These are phyloP conservation scores for Lacanobia oleracea DNA, from an alignment of 2,888 invertebrate species.

Conservation along the genomic window DNA sequence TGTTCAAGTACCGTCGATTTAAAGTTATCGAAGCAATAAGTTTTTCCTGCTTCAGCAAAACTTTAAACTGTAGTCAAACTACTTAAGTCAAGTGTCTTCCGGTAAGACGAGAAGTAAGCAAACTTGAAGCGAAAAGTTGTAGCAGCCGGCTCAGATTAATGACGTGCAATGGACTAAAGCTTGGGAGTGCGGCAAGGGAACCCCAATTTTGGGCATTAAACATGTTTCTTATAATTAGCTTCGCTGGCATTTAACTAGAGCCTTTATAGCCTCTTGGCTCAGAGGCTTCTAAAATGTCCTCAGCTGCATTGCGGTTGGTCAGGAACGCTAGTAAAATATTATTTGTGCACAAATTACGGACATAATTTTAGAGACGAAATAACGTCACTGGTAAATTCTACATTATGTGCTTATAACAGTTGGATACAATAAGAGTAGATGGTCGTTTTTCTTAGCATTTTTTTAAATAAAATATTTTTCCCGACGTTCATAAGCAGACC, in stretches of 20 bases:
- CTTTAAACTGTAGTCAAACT: slow-evolving; percentile 41
- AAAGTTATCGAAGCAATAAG: slow-evolving; percentile 17
- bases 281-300: slow-evolving; percentile 66
- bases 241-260: slow-evolving; percentile 70
- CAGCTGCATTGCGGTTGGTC: slow-evolving; percentile 74
- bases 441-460: neutral
- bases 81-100: slow-evolving; percentile 45
- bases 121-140: slow-evolving; percentile 65
- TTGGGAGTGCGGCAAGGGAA: slow-evolving; percentile 56
- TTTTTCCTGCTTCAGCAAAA: slow-evolving; percentile 30
- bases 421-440: neutral
- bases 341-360: neutral
- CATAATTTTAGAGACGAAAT: neutral
- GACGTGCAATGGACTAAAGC: slow-evolving; percentile 65
- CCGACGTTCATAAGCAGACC: neutral
- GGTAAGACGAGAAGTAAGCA: slow-evolving; percentile 44
- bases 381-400: neutral
- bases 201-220: slow-evolving; percentile 70
- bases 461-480: neutral
- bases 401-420: neutral
- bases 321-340: slow-evolving; percentile 58
- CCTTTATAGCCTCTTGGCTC: slow-evolving; percentile 67
- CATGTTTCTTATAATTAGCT: slow-evolving; percentile 74
- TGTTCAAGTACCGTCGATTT: slow-evolving; percentile 9
- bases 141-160: slow-evolving; percentile 71